A percentile compares a stretch with the other conserved stretches of the same genome.
Conservation (phyloP, 1,140 invertebrate species). For the Cyclina sinensis region DNA sequence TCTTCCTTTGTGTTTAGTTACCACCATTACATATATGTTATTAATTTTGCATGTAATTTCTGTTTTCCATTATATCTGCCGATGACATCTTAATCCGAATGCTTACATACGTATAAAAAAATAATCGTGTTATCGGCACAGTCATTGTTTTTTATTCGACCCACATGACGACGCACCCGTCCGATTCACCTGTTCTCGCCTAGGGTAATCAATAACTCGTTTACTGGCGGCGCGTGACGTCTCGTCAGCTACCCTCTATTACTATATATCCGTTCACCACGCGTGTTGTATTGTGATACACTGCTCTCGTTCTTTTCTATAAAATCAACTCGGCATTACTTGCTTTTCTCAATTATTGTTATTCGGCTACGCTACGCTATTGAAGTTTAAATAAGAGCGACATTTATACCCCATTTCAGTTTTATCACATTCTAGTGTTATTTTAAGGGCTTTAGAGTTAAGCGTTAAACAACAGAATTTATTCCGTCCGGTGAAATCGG, state of each 20-base stretch:
- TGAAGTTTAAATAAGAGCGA: conserved; percentile 20
- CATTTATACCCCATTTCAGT: not conserved
- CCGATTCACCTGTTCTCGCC: too few relatives aligned
- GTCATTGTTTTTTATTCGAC: too few relatives aligned
- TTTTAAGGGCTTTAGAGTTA: not conserved
- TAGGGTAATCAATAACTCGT: not conserved
- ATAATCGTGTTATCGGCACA: too few relatives aligned
- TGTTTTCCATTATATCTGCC: too few relatives aligned
- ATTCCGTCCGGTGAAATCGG: conserved; percentile 16
- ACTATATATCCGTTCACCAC: not conserved
- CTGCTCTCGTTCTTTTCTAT: conserved; percentile 6
- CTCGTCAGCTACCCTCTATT: not conserved
- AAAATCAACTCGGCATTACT: not conserved
- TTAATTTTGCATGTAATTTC: too few relatives aligned
- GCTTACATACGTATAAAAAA: too few relatives aligned
- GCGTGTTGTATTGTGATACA: not conserved
- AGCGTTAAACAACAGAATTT: not conserved
- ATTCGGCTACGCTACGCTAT: not conserved
- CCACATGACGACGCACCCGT: too few relatives aligned
- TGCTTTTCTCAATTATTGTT: conserved; percentile 17
- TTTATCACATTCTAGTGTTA: not conserved
- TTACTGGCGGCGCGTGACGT: not conserved
- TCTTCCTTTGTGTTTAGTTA: too few relatives aligned
- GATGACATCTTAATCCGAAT: too few relatives aligned
- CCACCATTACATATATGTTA: too few relatives aligned